Percentiles rank a stretch among this genome's conserved stretches.
Evolutionary conservation across 2,797 vertebrate species (phyloP).

Genomic region (Chelmon rostratus): DNA sequence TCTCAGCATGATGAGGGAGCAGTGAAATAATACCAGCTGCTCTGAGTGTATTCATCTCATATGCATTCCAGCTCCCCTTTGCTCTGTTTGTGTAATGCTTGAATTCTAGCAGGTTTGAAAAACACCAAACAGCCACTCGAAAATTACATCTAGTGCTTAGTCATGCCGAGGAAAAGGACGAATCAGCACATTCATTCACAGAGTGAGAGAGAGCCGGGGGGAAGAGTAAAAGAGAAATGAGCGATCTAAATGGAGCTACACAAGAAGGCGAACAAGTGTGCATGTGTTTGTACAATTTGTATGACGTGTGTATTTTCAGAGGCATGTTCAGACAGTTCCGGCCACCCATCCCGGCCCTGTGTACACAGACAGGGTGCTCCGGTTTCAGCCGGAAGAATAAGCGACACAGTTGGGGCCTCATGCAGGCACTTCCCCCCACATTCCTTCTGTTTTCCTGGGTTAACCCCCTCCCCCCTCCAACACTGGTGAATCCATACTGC

Average conservation of each 20-base stretch:
- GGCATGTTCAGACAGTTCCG: constrained; percentile 61
- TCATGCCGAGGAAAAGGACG: background rate
- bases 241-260: background rate
- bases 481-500: constrained; percentile 41
- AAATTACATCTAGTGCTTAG: background rate
- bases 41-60: background rate
- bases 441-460: constrained; percentile 66
- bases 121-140: background rate
- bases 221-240: background rate
- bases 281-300: background rate
- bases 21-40: background rate
- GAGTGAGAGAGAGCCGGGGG: background rate
- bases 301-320: constrained; percentile 46
- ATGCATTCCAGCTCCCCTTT: background rate
- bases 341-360: constrained; percentile 29
- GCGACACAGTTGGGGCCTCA: constrained; percentile 67
- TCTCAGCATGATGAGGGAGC: background rate
- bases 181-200: constrained; percentile 6
- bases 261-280: background rate
- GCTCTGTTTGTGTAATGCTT: background rate
- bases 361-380: constrained; percentile 53
- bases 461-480: constrained; percentile 54
- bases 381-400: constrained; percentile 74
- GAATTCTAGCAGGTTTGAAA: background rate
- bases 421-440: constrained; percentile 63